Evolutionary conservation across 1,140 invertebrate genomes (phyloP).

Genomic region (Cyclargus thomasi): DNA sequence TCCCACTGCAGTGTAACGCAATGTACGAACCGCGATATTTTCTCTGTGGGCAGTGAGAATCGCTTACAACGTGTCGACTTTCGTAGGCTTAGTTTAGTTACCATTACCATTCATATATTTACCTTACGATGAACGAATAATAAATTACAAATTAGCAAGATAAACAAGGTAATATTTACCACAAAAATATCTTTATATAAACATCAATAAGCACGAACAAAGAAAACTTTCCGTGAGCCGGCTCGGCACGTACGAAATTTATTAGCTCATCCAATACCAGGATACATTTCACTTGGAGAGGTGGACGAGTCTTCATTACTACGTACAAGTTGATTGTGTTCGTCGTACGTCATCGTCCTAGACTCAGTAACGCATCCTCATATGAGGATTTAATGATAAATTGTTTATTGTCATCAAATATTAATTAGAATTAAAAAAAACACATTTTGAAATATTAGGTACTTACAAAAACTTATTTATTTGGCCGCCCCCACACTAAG

Average conservation of each 20-base stretch:
- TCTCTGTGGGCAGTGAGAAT: no score
- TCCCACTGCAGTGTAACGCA: no score
- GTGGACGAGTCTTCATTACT: neutral
- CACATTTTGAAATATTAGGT: no score
- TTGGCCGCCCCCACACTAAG: no score
- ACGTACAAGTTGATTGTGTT: neutral
- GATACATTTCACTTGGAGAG: constrained; percentile 39
- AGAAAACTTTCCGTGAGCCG: constrained; percentile 33
- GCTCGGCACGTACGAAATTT: constrained; percentile 58
- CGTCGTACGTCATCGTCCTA: neutral
- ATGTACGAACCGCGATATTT: no score
- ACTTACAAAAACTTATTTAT: no score
- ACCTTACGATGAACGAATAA: neutral
- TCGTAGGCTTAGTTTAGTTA: no score
- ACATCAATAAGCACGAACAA: constrained; percentile 22
- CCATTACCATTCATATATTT: no score
- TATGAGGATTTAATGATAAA: no score
- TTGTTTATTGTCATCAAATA: no score
- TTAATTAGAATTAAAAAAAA: no score
- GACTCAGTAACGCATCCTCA: neutral
- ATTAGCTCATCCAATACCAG: constrained; percentile 56
- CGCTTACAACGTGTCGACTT: no score
- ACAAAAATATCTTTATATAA: constrained; percentile 4
- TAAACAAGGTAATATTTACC: neutral
- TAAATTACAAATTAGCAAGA: neutral